Evolutionary conservation across 2,888 invertebrate species (phyloP).

Genomic region (Argyra leucocephala): DNA sequence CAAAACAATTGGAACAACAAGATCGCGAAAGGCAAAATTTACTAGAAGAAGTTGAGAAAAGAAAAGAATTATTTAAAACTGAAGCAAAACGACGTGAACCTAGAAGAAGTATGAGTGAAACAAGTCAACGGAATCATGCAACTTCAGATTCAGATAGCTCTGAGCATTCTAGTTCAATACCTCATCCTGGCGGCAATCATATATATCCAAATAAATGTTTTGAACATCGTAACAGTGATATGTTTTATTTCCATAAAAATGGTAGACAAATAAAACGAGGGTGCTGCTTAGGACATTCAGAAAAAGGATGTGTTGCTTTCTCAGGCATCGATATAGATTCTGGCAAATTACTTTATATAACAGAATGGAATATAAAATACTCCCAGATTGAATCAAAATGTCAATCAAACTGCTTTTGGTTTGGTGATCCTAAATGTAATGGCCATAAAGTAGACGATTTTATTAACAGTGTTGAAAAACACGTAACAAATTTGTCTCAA

Average conservation of each 20-base stretch:
- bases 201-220: slow-evolving; percentile 38
- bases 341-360: slow-evolving; percentile 62
- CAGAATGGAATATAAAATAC: slow-evolving; percentile 62
- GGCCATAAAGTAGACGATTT: slow-evolving; percentile 41
- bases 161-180: slow-evolving; percentile 36
- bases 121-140: slow-evolving; percentile 41
- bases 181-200: slow-evolving; percentile 36
- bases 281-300: slow-evolving; percentile 67
- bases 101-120: slow-evolving; percentile 46
- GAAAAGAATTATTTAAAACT: slow-evolving; percentile 66
- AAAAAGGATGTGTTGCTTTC: slow-evolving; percentile 63
- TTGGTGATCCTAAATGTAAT: slow-evolving; percentile 33
- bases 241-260: slow-evolving; percentile 49
- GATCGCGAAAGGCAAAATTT: slow-evolving; percentile 61
- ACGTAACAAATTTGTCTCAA: slow-evolving; percentile 60
- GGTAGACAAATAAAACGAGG: slow-evolving; percentile 61
- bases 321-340: slow-evolving; percentile 64
- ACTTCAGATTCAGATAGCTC: slow-evolving; percentile 50
- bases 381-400: slow-evolving; percentile 40
- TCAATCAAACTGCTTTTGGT: slow-evolving; percentile 34
- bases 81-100: slow-evolving; percentile 52
- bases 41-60: slow-evolving; percentile 64
- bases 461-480: slow-evolving; percentile 57
- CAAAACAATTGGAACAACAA: slow-evolving; percentile 55
- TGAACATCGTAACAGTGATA: slow-evolving; percentile 49